Percentiles rank a stretch among this genome's conserved stretches.
These are phyloP conservation scores for Ericerus pela DNA, from an alignment of 1,140 invertebrate genomes.

Conservation along the genomic window DNA sequence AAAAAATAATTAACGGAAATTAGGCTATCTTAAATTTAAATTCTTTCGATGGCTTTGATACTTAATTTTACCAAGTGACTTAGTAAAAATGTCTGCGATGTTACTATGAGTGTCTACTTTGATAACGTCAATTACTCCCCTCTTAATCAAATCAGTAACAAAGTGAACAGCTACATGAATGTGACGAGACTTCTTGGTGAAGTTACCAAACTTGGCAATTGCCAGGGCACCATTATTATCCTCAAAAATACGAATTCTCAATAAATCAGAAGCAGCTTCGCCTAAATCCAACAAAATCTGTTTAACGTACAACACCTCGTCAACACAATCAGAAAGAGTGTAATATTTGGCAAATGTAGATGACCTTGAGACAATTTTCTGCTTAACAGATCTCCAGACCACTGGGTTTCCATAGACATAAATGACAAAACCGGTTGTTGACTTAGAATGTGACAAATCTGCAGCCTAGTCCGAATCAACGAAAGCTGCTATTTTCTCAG, in stretches of 20 bases:
- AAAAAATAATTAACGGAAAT: too few relatives aligned
- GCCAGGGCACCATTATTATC: conserved; percentile 11
- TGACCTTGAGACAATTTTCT: conserved; percentile 4
- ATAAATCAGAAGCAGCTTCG: too few relatives aligned
- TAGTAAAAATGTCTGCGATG: too few relatives aligned
- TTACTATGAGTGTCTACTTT: too few relatives aligned
- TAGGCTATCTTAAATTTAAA: too few relatives aligned
- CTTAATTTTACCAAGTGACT: too few relatives aligned
- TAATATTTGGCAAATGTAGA: background rate
- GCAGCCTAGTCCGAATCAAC: background rate
- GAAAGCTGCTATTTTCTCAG: background rate
- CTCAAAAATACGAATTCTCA: conserved; percentile 1
- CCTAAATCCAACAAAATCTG: background rate
- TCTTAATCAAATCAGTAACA: background rate
- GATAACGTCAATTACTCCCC: too few relatives aligned
- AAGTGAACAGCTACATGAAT: conserved; percentile 24
- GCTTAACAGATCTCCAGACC: background rate
- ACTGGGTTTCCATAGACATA: conserved; percentile 15
- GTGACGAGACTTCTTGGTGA: conserved; percentile 23
- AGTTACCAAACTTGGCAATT: conserved; percentile 21
- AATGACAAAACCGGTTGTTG: background rate
- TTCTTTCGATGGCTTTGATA: too few relatives aligned
- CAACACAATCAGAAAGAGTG: background rate
- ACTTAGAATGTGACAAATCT: conserved; percentile 3
- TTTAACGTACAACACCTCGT: background rate